Percentiles rank a stretch among this genome's conserved stretches.
phyloP scores from a whole-genome alignment of 2,888 invertebrate species.

The Nymphalis urticae region DNA sequence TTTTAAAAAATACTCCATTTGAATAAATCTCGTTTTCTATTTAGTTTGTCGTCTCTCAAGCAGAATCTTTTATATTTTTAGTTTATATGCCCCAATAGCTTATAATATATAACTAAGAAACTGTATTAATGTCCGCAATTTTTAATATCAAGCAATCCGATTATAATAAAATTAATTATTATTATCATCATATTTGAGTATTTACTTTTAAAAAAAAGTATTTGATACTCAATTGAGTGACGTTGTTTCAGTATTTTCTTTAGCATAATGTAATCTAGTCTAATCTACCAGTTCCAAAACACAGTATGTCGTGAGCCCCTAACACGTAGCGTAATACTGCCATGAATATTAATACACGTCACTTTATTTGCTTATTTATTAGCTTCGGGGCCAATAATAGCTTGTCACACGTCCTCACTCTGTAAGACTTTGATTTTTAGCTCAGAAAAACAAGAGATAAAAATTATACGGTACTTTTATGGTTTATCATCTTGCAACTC shows the following conservation, averaged over 20 bases:
- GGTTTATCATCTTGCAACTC: not conserved
- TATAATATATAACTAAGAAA: too few species aligned
- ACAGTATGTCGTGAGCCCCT: slow-evolving; percentile 40
- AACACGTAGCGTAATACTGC: slow-evolving; percentile 64
- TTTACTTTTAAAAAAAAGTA: too few species aligned
- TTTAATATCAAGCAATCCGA: too few species aligned
- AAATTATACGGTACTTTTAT: not conserved
- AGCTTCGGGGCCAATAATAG: slow-evolving; percentile 56
- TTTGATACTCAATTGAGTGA: too few species aligned
- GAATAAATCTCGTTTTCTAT: too few species aligned
- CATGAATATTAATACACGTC: slow-evolving; percentile 73
- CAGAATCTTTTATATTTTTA: too few species aligned
- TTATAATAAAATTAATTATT: too few species aligned
- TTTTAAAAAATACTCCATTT: too few species aligned
- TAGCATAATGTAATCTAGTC: slow-evolving; percentile 31
- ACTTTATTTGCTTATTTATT: slow-evolving; percentile 67
- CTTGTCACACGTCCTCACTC: slow-evolving; percentile 31
- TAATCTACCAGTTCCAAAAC: slow-evolving; percentile 30
- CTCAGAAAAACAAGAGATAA: slow-evolving; percentile 10
- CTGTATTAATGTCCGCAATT: too few species aligned
- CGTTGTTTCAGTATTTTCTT: slow-evolving; percentile 1
- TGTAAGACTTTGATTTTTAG: slow-evolving; percentile 37
- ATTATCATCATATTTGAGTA: too few species aligned
- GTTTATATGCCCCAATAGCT: too few species aligned
- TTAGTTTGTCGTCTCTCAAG: too few species aligned